Evolutionary conservation across 2,797 vertebrate species (phyloP), one percentile per base, ranked within the genome.

Genomic region (Hemibagrus guttatus): DNA sequence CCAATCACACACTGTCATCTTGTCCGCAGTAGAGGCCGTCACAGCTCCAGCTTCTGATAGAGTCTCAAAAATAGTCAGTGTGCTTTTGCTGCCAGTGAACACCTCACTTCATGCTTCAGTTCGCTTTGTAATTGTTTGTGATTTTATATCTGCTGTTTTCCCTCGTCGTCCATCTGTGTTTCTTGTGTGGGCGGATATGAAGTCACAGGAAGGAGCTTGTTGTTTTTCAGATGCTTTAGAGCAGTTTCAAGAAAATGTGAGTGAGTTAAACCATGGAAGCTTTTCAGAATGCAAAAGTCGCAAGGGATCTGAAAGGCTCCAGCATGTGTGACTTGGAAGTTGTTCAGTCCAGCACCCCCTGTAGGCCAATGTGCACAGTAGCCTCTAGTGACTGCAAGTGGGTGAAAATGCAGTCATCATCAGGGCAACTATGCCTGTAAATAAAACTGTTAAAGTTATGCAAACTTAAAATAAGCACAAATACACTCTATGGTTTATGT

Each of bases 1-100:
- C 84, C 84, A 86, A 52, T 90, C 78, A 74, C 56, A 79, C 52
- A 13, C 84, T 72, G 76, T 85, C 87, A 85, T 88, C 84, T 71
- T 89, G 88, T 88, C 86, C 78, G 85, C 88, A 86, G 83, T 64
- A 68, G 52, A 79, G 54, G 87, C 82, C 72, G 54, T 87, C 83
- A 88, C 81, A 85, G 86, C 87, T 89, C 80, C 84, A 35, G 80
- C 83, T 86, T 87, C 49, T 31, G 69, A 83, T 85, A 21, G 39
- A 63, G 86, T 80, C 85, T 78, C 84, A 85, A 52, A 88, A 87
- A 75, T 42, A 54, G 63, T 72, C 35, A 5, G n/a, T 81, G 86
- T 79, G 52, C 87, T 87, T 84, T 46, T 49, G 42, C 84, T 79
- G 79, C 74, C 35, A 80, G 21, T 12, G 69, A 84, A 72, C 81